A percentile compares a stretch with the other conserved stretches of the same genome.
phyloP scores from a whole-genome alignment of 2,113 vertebrate species.

The Albula goreensis region DNA sequence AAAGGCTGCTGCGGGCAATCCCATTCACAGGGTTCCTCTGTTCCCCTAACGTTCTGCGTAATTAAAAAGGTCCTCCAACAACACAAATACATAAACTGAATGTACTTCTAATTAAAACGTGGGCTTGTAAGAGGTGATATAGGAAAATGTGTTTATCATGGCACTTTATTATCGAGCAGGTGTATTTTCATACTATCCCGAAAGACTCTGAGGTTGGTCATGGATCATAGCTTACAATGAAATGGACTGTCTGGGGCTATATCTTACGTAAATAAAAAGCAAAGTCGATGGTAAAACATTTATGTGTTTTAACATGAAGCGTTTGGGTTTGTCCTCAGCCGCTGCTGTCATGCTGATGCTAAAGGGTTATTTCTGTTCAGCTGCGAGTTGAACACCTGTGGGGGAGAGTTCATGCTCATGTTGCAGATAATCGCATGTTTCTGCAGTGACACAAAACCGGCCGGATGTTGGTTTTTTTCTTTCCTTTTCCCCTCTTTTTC shows the following conservation, averaged over 20 bases:
- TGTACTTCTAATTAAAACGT: conserved; percentile 29
- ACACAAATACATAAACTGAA: conserved; percentile 19
- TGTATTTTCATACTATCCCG: conserved; percentile 5
- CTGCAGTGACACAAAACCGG: not conserved
- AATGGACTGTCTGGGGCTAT: not conserved
- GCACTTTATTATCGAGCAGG: conserved; percentile 20
- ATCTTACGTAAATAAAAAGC: not conserved
- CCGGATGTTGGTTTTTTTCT: conserved; percentile 8
- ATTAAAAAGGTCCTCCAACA: conserved; percentile 47
- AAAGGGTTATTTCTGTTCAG: conserved; percentile 13
- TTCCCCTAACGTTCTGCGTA: conserved; percentile 34
- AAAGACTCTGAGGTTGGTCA: not conserved
- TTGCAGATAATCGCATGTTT: conserved; percentile 21
- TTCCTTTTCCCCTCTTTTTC: not conserved
- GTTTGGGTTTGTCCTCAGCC: not conserved
- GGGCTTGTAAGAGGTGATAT: conserved; percentile 27
- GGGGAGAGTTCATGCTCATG: not conserved
- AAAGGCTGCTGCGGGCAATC: conserved; percentile 55
- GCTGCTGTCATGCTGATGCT: conserved; percentile 8
- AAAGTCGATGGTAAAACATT: not conserved
- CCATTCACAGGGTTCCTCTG: conserved; percentile 37
- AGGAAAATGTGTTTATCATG: conserved; percentile 20
- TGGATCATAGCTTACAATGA: not conserved
- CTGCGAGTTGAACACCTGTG: conserved; percentile 22
- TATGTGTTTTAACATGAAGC: conserved; percentile 12